Percentiles rank a stretch among this genome's conserved stretches.
Evolutionary conservation across 2,113 vertebrate genomes (phyloP).

Genomic region (Agapornis roseicollis): DNA sequence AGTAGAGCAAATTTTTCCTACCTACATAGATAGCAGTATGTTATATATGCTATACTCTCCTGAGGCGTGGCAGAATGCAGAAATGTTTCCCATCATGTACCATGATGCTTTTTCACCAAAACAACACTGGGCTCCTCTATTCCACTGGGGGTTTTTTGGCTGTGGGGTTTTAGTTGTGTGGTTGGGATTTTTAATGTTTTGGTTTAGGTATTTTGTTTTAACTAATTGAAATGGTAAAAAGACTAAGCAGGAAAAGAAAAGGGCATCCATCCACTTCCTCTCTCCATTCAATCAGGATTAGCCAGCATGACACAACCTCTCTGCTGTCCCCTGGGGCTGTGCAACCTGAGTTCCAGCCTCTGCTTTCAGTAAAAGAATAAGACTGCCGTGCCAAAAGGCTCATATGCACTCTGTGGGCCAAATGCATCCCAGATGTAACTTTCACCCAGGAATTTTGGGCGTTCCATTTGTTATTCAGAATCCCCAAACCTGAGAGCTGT

Average conservation of each 20-base stretch:
- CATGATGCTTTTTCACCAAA: background rate
- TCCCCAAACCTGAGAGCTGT: background rate
- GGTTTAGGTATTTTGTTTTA: background rate
- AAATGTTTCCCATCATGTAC: background rate
- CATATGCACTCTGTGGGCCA: background rate
- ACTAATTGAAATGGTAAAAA: constrained; percentile 49
- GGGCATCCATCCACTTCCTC: constrained; percentile 61
- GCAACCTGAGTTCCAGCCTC: constrained; percentile 19
- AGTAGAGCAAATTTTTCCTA: constrained; percentile 9
- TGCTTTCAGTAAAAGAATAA: constrained; percentile 34
- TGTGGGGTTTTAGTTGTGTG: background rate
- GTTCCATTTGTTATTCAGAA: background rate
- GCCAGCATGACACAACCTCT: constrained; percentile 49
- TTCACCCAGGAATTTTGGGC: constrained; percentile 17
- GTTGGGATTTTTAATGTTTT: background rate
- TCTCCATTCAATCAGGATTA: constrained; percentile 63
- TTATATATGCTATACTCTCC: background rate
- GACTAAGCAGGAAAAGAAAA: constrained; percentile 54
- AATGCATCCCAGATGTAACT: constrained; percentile 43
- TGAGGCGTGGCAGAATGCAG: background rate
- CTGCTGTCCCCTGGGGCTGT: constrained; percentile 20
- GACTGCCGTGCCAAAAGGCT: constrained; percentile 5
- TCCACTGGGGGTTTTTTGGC: background rate
- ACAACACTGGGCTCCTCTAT: background rate
- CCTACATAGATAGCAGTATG: background rate